Evolutionary conservation across 1,140 invertebrate genomes (phyloP).

Genomic region (Drosophila pruinosa): DNA sequence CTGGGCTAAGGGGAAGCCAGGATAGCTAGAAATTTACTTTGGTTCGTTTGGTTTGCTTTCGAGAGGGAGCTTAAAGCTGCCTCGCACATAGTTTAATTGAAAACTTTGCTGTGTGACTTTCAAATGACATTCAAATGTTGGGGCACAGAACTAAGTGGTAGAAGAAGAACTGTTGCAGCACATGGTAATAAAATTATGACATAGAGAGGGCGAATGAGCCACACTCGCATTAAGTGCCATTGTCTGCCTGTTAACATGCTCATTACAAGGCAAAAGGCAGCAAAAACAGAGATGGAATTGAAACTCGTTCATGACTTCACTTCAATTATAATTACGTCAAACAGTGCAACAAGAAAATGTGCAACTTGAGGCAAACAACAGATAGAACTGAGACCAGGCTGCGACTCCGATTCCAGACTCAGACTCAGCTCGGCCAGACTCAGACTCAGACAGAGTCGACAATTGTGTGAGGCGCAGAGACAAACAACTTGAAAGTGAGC

Average conservation of each 20-base stretch:
- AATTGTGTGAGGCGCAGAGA: conserved; percentile 46
- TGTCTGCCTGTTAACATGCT: conserved; percentile 81
- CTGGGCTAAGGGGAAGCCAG: neutral
- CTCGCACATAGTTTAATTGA: conserved; percentile 64
- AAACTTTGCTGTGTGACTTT: conserved; percentile 67
- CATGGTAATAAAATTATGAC: conserved; percentile 77
- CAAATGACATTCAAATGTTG: conserved; percentile 72
- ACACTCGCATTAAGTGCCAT: conserved; percentile 68
- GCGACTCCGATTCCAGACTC: conserved; percentile 1
- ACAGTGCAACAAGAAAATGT: conserved; percentile 80
- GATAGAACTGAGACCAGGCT: conserved; percentile 40
- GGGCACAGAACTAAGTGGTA: neutral
- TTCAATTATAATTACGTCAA: conserved; percentile 82
- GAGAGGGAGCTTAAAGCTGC: conserved; percentile 31
- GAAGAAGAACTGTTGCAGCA: conserved; percentile 42
- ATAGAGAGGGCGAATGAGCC: conserved; percentile 2
- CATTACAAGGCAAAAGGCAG: conserved; percentile 61
- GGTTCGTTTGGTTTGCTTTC: neutral
- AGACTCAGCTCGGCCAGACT: conserved; percentile 19
- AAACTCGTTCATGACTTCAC: conserved; percentile 79
- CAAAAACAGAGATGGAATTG: conserved; percentile 44
- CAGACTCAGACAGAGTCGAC: conserved; percentile 46
- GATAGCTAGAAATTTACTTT: too few relatives aligned
- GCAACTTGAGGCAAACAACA: conserved; percentile 76
- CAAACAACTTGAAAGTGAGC: conserved; percentile 71